These are phyloP conservation scores for Struthio camelus DNA, from an alignment of 2,113 vertebrate genomes.

Conservation along the genomic window DNA sequence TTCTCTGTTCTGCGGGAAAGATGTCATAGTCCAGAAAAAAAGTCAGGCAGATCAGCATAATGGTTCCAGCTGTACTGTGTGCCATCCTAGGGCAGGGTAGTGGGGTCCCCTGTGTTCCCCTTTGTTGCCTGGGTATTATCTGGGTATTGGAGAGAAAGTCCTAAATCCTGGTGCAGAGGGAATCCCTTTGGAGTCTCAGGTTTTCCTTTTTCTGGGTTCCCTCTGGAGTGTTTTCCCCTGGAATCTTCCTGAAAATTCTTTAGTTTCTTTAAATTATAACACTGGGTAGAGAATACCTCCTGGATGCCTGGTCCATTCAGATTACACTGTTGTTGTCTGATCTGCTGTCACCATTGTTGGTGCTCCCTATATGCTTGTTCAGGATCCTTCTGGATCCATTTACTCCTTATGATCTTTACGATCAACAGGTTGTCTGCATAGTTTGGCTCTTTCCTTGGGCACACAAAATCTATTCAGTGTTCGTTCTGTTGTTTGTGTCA, in stretches of 20 bases:
- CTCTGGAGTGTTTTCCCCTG: too few species aligned
- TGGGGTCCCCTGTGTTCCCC: not conserved
- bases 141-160: too few species aligned
- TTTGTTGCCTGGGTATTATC: too few species aligned
- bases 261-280: not conserved
- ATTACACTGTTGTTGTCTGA: not conserved
- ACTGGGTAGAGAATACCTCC: not conserved
- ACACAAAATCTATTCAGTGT: not conserved
- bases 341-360: not conserved
- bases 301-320: not conserved
- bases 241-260: not conserved
- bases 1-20: not conserved
- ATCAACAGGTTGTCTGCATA: not conserved
- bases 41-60: accelerated
- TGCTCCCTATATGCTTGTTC: not conserved
- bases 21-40: not conserved
- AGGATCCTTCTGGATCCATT: not conserved
- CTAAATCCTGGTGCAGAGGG: too few species aligned
- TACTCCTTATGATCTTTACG: not conserved
- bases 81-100: not conserved
- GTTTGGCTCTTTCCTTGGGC: not conserved
- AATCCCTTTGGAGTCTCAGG: too few species aligned
- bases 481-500: not conserved
- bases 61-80: not conserved
- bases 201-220: too few species aligned